Evolutionary conservation across 2,888 invertebrate genomes (phyloP), one percentile per base, ranked within the genome.

Genomic region (Acleris sparsana): DNA sequence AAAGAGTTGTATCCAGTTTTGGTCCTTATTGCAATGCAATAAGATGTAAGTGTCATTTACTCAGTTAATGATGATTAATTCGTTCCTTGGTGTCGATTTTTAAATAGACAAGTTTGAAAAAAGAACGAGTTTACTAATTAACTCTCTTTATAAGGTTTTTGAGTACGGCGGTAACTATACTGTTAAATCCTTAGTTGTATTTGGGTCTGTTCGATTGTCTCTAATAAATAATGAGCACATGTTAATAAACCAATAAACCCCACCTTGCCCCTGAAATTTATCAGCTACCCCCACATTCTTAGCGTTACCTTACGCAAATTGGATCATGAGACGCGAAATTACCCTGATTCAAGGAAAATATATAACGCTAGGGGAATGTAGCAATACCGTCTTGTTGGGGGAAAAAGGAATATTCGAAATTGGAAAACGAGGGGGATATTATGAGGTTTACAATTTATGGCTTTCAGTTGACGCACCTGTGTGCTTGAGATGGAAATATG

Each of bases 391-490:
- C 72, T 69, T 67, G 71, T 68, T 59, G 68, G 73, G 70, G 71
- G 66, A 70, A 72, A 72, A 73, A 75, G 69, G 74, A 79, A 79
- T 79, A 83, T 83, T 78, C 79, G 77, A 76, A 83, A 84, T 84
- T 81, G 80, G 79, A 79, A 83, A 80, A 77, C 77, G 78, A 79
- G 82, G 84, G 81, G 77, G 76, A 79, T 80, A 80, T 84, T 84
- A 86, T 84, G 80, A 83, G 84, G 80, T 81, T 73, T 72, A 71
- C 77, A 84, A 86, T 87, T 86, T 86, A 86, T 85, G 79, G 78
- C 72, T 68, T 74, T 81, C 83, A 85, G 83, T 82, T 72, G 70
- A 77, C 74, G 73, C 86, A 87, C 85, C 87, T 87, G 87, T 76
- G 74, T 70, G 53, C 53, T 39, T 53, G 61, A 58, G 62, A 59